These are phyloP conservation scores for Ooceraea biroi DNA, from an alignment of 1,140 invertebrate species.

Conservation along the genomic window DNA sequence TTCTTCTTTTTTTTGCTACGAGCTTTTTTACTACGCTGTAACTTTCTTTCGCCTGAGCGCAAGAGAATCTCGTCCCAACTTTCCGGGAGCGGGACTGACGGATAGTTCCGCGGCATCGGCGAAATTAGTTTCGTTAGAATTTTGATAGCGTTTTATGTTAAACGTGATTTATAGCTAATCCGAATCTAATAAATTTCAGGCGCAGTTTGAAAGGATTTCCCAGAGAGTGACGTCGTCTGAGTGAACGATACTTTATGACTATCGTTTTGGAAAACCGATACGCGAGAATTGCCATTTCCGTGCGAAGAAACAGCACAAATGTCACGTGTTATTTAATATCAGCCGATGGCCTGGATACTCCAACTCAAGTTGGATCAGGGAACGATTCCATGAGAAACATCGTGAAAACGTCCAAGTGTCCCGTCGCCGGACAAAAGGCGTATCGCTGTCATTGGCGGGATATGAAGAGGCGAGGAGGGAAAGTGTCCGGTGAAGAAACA, in stretches of 20 bases:
- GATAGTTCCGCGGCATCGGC: background rate
- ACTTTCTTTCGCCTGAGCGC: slow-evolving; percentile 22
- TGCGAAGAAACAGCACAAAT: background rate
- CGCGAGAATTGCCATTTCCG: background rate
- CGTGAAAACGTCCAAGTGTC: slow-evolving; percentile 43
- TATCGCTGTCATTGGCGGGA: slow-evolving; percentile 27
- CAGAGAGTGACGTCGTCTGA: background rate
- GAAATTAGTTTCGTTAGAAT: slow-evolving; percentile 25
- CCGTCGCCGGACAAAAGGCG: slow-evolving; percentile 32
- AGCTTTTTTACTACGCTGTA: background rate
- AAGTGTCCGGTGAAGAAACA: slow-evolving; percentile 17
- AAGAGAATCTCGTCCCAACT: slow-evolving; percentile 32
- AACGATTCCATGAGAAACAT: slow-evolving; percentile 41
- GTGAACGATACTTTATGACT: background rate
- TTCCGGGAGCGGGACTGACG: background rate
- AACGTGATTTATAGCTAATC: background rate
- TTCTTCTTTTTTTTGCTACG: slow-evolving; percentile 6
- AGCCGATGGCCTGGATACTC: background rate
- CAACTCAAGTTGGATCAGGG: slow-evolving; percentile 1
- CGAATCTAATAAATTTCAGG: no score
- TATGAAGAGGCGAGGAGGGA: background rate
- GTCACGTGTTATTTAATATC: slow-evolving; percentile 18
- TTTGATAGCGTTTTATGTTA: background rate
- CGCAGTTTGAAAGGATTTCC: no score
- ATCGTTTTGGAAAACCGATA: background rate